Evolutionary conservation across 2,797 vertebrate species (phyloP).

Genomic region (Phataginus tetradactyla): DNA sequence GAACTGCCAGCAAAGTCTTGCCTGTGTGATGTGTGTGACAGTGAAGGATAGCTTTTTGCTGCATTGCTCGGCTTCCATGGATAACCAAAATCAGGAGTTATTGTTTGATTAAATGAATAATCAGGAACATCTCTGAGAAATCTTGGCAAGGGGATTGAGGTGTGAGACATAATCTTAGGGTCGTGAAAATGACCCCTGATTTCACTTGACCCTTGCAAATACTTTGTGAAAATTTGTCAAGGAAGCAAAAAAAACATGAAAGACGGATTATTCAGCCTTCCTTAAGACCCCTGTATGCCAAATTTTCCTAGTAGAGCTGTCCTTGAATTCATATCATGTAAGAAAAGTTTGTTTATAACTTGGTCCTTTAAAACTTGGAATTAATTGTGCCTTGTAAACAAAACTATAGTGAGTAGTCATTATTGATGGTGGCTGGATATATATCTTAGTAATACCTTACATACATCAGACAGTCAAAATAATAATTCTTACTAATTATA

Average conservation of each 20-base stretch:
- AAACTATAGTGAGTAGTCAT: neutral
- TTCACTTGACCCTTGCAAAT: neutral
- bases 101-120: constrained; percentile 44
- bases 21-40: constrained; percentile 55
- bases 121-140: constrained; percentile 26
- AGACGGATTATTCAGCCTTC: neutral
- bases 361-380: neutral
- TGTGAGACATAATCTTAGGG: neutral
- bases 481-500: neutral
- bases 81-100: neutral
- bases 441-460: neutral
- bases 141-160: neutral
- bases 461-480: neutral
- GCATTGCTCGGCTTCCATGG: neutral
- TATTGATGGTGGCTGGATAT: neutral
- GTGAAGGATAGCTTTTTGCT: constrained; percentile 61
- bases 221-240: neutral
- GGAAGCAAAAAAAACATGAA: neutral
- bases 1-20: constrained; percentile 43
- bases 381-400: neutral
- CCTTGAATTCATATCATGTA: neutral
- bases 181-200: neutral
- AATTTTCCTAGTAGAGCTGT: neutral
- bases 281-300: neutral
- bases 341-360: neutral